Percentiles rank a stretch among this genome's conserved stretches.
Conservation (phyloP, 2,113 vertebrate genomes). For the Passerina amoena region DNA sequence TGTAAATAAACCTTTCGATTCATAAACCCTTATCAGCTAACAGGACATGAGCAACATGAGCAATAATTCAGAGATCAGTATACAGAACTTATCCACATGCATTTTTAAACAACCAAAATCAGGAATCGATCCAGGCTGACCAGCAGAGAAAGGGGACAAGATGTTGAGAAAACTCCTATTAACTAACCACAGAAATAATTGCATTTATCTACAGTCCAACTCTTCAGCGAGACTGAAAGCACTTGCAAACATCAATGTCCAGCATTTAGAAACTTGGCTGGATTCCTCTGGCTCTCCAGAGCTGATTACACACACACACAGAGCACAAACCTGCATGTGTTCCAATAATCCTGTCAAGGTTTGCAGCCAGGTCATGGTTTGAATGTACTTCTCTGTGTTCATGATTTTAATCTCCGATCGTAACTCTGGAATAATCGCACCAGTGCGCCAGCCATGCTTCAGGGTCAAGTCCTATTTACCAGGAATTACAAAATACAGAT, state of each 20-base stretch:
- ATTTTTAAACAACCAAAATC: not conserved
- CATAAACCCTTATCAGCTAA: not conserved
- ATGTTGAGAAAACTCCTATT: not conserved
- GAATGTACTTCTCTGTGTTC: constrained; percentile 91
- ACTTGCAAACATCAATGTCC: not conserved
- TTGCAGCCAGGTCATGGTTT: constrained; percentile 93
- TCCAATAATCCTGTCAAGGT: constrained; percentile 91
- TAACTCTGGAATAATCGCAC: constrained; percentile 95
- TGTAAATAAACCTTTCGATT: not conserved
- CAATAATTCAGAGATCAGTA: not conserved
- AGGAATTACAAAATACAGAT: not conserved
- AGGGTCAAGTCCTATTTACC: constrained; percentile 90
- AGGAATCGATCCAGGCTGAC: not conserved
- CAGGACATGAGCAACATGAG: not conserved
- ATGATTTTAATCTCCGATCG: constrained; percentile 95
- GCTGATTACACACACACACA: constrained; percentile 26
- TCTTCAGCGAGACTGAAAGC: not conserved
- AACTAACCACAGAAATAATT: not conserved
- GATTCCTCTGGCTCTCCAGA: not conserved
- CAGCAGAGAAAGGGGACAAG: not conserved
- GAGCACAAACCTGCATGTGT: constrained; percentile 91
- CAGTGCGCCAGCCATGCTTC: constrained; percentile 97
- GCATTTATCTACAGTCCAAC: not conserved
- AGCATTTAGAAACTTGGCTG: not conserved
- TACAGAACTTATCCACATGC: accelerated